phyloP scores from a whole-genome alignment of 2,113 vertebrate genomes.

The Laticauda laticaudata region DNA sequence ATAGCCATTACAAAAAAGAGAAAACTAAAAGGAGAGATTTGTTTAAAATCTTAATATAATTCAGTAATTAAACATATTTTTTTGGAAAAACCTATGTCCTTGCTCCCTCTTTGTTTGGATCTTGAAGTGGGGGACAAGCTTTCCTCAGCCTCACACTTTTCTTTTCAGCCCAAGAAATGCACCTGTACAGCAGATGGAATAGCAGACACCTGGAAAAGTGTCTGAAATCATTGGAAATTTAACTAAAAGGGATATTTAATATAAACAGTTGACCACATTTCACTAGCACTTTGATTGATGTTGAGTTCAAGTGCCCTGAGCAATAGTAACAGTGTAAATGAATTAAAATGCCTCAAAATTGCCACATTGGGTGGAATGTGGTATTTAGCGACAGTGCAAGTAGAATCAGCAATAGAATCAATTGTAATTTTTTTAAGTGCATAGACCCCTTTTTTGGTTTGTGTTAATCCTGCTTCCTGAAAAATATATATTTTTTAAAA shows the following conservation, averaged over 20 bases:
- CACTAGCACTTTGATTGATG: background rate
- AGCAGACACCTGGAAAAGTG: too few species aligned
- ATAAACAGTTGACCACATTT: background rate
- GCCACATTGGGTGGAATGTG: background rate
- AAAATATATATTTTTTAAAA: background rate
- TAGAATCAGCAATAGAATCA: background rate
- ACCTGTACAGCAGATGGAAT: background rate
- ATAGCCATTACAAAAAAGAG: background rate
- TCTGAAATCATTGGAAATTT: background rate
- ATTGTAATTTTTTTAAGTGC: background rate
- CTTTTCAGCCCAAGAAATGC: background rate
- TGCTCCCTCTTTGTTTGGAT: background rate
- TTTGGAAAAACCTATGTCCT: background rate
- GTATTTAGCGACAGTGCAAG: background rate
- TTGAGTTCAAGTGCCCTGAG: background rate
- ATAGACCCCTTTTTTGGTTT: conserved; percentile 9
- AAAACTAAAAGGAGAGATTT: background rate
- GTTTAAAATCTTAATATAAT: background rate
- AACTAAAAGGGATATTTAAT: background rate
- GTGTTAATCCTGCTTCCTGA: conserved; percentile 14
- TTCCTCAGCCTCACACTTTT: background rate
- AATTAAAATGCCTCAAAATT: background rate
- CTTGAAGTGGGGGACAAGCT: background rate
- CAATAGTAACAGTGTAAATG: background rate
- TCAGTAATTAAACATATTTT: background rate